Base-by-base conservation (phyloP, 2,888 invertebrate species). In the Clostera curtula region DNA sequence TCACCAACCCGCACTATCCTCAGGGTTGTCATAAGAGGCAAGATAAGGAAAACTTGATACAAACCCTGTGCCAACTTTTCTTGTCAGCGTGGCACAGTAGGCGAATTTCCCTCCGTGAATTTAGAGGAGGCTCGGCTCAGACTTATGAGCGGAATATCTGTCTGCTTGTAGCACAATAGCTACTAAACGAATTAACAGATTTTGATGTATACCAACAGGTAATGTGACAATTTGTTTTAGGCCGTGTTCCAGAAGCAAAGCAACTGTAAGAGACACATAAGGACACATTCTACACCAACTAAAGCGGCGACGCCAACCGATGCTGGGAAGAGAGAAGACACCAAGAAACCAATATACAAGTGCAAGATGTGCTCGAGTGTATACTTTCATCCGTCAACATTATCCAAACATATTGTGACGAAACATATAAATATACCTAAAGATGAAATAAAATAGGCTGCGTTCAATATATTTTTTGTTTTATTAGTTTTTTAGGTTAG, bases 281-380 rank as follows among this genome's bases (percentile, higher is more conserved):
- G 66, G 49, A 63, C 62, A 4, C 76, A 79, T 42, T 49, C 36
- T 7, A 43, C 41, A 5, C 26, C 41, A 9, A 31, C 33, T 19
- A 39, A 32, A 27, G 29, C 19, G 24, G 31, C 38, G 22, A 25
- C 32, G 24, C 20, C 20, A 9, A 16, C 31, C 10, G 23, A 34
- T 10, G 23, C 35, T 5, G 24, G 31, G 10, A 34, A 35, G 38
- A 37, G 13, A 25, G 41, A 4, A 36, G 34, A 25, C 34, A 31
- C 23, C 22, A 23, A 12, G 32, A 41, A 6, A 17, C 10, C 11
- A 21, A 40, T 60, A 5, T 66, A 55, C 31, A 76, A 68, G 40
- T 82, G 82, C 36, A 74, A 70, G 42, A 74, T 82, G 71, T 83
- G 83, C 31, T 45, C 68, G 1, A 56, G 66, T 15, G 62, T 61